Evolutionary conservation across 2,797 vertebrate species (phyloP), one percentile per base, ranked within the genome.

Genomic region (Rhinoraja longicauda): DNA sequence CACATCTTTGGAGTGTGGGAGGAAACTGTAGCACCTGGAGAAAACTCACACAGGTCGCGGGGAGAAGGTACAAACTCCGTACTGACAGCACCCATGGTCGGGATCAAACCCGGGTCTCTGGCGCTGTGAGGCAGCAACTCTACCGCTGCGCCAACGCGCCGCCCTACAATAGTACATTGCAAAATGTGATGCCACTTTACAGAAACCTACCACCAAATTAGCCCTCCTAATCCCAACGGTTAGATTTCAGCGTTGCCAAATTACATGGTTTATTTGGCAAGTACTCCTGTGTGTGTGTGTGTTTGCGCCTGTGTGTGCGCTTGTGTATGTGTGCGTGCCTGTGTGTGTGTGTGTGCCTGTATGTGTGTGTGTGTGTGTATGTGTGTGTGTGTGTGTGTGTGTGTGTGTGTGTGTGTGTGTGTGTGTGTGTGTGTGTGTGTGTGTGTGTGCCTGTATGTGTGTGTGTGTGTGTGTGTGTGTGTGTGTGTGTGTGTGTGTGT

Each of bases 251-350:
- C 10, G 21, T 67, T 9, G 8, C 59, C 15, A 64, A 67, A 36
- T 88, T 67, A 21, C 84, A 67, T 59, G 17, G 62, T 36, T 21
- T 32, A 88, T 88, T 64, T 88, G 64, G 84, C 84, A 88, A 88
- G 32, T n/a, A 10, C 84, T 72, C 59, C 84, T 19, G 17, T 88
- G 15, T 7, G 45, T 45, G 45, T 45, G 45, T 45, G 45, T 45
- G 45, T 45, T 45, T n/a, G 45, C 45, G 45, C 45, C 45, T 45
- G 45, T 45, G 45, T 45, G 45, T 45, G 45, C n/a, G n/a, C n/a
- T n/a, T 45, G 45, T 32, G 32, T 32, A 32, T 32, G 32, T 32
- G 32, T 45, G 45, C n/a, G n/a, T n/a, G n/a, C n/a, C n/a, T 19
- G 17, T 88, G 15, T 7, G 2, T 7, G 29, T 88, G n/a, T 67